Evolutionary conservation across 2,113 vertebrate genomes (phyloP), one percentile per base, ranked within the genome.

Genomic region (Halcyon malimbica): DNA sequence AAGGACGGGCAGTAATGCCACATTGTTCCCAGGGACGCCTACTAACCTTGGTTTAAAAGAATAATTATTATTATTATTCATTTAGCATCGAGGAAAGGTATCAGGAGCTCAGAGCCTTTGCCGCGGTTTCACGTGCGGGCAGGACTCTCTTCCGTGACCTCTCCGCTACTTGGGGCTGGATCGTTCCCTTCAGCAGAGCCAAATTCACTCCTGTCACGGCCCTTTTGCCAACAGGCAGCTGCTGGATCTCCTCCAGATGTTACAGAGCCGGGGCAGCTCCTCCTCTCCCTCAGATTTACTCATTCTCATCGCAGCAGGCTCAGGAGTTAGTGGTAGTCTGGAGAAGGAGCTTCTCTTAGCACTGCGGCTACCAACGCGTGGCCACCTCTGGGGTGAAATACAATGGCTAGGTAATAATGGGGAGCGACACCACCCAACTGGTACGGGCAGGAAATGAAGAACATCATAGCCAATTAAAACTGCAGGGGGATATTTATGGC

Each of bases 401-500:
- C 63, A 44, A 28, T 0, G 4, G 89, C 91, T 75, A 63, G 20
- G 39, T 35, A 65, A 48, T 7, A 69, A 82, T 8, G 1, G 1
- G 18, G 90, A 93, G 76, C 64, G 42, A 50, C 88, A 69, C 92
- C 68, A 53, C 79, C 79, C 94, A 92, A 93, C 92, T 90, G 94
- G 80, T 91, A 63, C 15, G 85, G 85, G 16, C 87, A 97, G 96
- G 96, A 97, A 97, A 97, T 96, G 83, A 96, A 96, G 94, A 95
- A 90, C 96, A 95, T 91, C 80, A 68, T 84, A 71, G 68, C 94
- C 96, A 95, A 96, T 96, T 97, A 97, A 97, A 97, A 82, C 96
- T 84, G 93, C 92, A 94, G 96, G 95, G 97, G 91, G 86, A 94
- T 93, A 95, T 97, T 97, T 97, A 95, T 64, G 92, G 91, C 91